A percentile compares a stretch with the other conserved stretches of the same genome.
These are phyloP conservation scores for Bibio marci DNA, from an alignment of 2,888 invertebrate genomes.

Conservation along the genomic window DNA sequence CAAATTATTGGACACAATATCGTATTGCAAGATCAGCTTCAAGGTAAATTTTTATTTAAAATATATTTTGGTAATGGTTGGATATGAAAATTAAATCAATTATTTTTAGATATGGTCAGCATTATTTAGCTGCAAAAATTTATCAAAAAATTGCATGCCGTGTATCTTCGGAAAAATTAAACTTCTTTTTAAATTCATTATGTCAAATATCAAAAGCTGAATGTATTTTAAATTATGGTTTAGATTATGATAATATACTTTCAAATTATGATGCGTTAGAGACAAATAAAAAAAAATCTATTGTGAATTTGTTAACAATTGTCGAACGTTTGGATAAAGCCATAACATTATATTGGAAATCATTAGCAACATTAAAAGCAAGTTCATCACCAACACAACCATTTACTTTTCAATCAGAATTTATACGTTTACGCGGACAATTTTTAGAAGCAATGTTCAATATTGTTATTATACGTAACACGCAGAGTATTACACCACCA, in stretches of 20 bases:
- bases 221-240: slow-evolving; percentile 37
- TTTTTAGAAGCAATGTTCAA: slow-evolving; percentile 43
- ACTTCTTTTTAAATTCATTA: slow-evolving; percentile 77
- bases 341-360: slow-evolving; percentile 44
- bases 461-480: slow-evolving; percentile 30
- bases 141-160: slow-evolving; percentile 43
- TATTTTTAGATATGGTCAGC: slow-evolving; percentile 52
- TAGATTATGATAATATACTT: slow-evolving; percentile 30
- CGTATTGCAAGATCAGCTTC: slow-evolving; percentile 74
- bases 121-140: slow-evolving; percentile 47
- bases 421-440: slow-evolving; percentile 54
- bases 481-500: slow-evolving; percentile 70
- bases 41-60: slow-evolving; percentile 40
- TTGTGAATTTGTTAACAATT: slow-evolving; percentile 22
- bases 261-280: slow-evolving; percentile 21
- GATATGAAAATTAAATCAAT: too few species aligned
- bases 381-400: slow-evolving; percentile 31
- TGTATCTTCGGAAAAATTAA: slow-evolving; percentile 72
- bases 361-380: slow-evolving; percentile 34
- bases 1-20: slow-evolving; percentile 72
- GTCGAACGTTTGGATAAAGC: slow-evolving; percentile 34
- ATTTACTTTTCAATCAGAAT: slow-evolving; percentile 52
- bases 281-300: slow-evolving; percentile 8
- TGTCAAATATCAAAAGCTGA: slow-evolving; percentile 60
- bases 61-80: slow-evolving; percentile 38